Evolutionary conservation across 2,113 vertebrate genomes (phyloP).

Genomic region (Alexandromys fortis): DNA sequence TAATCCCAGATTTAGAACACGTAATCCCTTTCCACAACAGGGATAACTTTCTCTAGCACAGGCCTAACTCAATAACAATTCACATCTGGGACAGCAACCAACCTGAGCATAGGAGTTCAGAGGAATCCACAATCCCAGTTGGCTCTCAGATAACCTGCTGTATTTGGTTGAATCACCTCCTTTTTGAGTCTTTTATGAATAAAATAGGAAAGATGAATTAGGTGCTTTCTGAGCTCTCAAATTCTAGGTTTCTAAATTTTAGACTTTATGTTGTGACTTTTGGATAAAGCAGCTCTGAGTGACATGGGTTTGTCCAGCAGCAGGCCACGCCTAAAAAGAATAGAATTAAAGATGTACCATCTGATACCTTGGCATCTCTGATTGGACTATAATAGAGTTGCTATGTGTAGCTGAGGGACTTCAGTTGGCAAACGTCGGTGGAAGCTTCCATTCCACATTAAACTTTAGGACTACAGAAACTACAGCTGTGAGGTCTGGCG

Average conservation of each 20-base stretch:
- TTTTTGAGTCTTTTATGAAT: background rate
- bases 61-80: background rate
- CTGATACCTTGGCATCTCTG: background rate
- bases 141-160: slow-evolving; percentile 12
- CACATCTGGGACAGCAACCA: background rate
- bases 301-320: background rate
- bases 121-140: background rate
- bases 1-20: slow-evolving; percentile 33
- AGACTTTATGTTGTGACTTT: background rate
- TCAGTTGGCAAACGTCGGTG: slow-evolving; percentile 22
- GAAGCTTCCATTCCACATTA: slow-evolving; percentile 14
- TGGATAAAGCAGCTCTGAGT: slow-evolving; percentile 5
- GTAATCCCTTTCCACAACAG: background rate
- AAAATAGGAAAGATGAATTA: background rate
- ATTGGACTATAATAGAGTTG: background rate
- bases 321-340: background rate
- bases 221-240: slow-evolving; percentile 1
- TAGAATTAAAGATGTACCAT: background rate
- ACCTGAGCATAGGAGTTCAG: background rate
- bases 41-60: background rate
- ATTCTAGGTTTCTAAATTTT: background rate
- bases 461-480: slow-evolving; percentile 39
- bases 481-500: background rate
- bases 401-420: background rate
- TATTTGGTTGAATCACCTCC: background rate